These are phyloP conservation scores for Lutjanus argentimaculatus DNA, from an alignment of 2,797 vertebrate genomes.

Conservation along the genomic window DNA sequence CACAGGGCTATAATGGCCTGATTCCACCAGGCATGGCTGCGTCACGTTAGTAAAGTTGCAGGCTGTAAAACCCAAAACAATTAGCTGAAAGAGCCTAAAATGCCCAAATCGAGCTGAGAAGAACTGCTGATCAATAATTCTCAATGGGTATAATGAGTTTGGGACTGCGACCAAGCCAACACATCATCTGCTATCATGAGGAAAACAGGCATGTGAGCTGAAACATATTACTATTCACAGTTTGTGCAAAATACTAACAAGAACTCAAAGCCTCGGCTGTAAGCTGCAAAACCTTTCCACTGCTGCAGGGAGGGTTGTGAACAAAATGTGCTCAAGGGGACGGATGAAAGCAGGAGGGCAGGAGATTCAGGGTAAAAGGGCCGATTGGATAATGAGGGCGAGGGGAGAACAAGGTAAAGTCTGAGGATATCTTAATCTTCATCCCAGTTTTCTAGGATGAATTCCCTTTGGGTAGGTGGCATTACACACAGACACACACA, in stretches of 20 bases:
- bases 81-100: conserved; percentile 13
- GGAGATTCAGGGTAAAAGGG: conserved; percentile 64
- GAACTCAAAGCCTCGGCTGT: conserved; percentile 63
- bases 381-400: conserved; percentile 76
- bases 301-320: conserved; percentile 66
- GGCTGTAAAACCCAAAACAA: not conserved
- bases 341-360: conserved; percentile 71
- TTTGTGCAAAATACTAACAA: conserved; percentile 66
- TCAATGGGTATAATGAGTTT: conserved; percentile 19
- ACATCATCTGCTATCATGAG: conserved; percentile 37
- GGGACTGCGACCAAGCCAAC: conserved; percentile 14
- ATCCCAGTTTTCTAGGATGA: conserved; percentile 74
- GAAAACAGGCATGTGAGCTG: conserved; percentile 41
- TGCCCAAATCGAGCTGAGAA: not conserved
- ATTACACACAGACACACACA: conserved; percentile 15
- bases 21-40: too few species aligned
- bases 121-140: not conserved
- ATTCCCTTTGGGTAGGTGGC: conserved; percentile 67
- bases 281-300: conserved; percentile 50
- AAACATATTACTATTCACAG: conserved; percentile 57
- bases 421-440: conserved; percentile 78
- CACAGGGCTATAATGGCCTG: too few species aligned
- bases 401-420: conserved; percentile 75
- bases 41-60: not conserved
- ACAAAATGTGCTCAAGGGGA: conserved; percentile 77